phyloP scores from a whole-genome alignment of 1,140 invertebrate species.

The Monomorium pharaonis region DNA sequence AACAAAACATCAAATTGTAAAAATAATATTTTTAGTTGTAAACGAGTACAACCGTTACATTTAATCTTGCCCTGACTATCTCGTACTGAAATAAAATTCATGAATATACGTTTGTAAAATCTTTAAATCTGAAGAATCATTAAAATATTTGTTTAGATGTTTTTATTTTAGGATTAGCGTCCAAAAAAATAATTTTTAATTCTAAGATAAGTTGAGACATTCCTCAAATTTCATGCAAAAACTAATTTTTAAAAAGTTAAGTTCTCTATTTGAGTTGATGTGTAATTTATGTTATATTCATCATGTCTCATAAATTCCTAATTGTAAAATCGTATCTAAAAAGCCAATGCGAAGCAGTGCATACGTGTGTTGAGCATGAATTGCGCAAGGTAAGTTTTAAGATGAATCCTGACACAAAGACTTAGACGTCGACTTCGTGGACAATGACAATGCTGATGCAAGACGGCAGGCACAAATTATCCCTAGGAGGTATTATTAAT shows the following conservation, averaged over 20 bases:
- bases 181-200: background rate
- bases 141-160: background rate
- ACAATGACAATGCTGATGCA: slow-evolving; percentile 66
- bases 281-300: background rate
- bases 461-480: slow-evolving; percentile 66
- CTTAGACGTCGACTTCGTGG: slow-evolving; percentile 20
- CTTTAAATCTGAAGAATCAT: background rate
- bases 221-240: background rate
- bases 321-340: background rate
- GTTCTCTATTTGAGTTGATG: background rate
- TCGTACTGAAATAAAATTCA: background rate
- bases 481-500: slow-evolving; percentile 69
- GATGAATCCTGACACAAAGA: slow-evolving; percentile 32
- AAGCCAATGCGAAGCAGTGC: background rate
- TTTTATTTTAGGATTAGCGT: background rate
- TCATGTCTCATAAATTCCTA: background rate
- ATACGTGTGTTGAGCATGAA: slow-evolving; percentile 5
- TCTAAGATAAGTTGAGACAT: background rate
- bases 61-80: slow-evolving; percentile 1
- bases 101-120: background rate
- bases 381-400: slow-evolving; percentile 62
- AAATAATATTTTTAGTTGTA: slow-evolving; percentile 13
- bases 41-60: background rate
- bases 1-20: background rate
- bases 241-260: background rate